Evolutionary conservation across 2,113 vertebrate species (phyloP), one percentile per base, ranked within the genome.

Genomic region (Passer domesticus): DNA sequence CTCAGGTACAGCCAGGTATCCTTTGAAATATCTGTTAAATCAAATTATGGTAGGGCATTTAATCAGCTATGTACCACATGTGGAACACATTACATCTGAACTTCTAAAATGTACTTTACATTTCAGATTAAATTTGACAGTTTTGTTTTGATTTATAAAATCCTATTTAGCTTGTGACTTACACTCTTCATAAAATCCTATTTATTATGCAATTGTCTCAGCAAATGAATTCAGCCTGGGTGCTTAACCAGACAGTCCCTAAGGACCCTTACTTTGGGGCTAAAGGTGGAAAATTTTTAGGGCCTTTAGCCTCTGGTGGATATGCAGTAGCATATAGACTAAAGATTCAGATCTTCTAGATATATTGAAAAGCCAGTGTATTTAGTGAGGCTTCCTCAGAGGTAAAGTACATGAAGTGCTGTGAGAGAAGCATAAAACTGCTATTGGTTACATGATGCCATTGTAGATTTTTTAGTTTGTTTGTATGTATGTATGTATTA

Each of bases 131-230:
- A 63, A 92, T 63, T 58, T 67, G 35, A 84, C 44, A 84, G 10
- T 60, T 82, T 92, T 87, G 33, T 78, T 94, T 84, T 81, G 43
- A 81, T 83, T 92, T 74, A 74, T 35, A 62, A 92, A 87, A 83
- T 52, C 30, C 23, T 53, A 46, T 53, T 74, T 75, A 82, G 41
- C 50, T 33, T 37, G 7, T 68, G 52, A 68, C 53, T 50, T 50
- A 52, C 7, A 27, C 25, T 76, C 21, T 35, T 43, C 31, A 22
- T 23, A 44, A 77, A 86, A 31, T 68, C 33, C 22, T 68, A 15
- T 37, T 60, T 60, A 60, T 52, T 68, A 37, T 37, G 14, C 33
- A 33, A 77, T 28, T 56, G 44, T n/a, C 25, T 66, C 43, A 78
- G 55, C 10, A 83, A 60, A 46, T 69, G 15, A 75, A 5, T 9